Percentiles rank a stretch among this genome's conserved stretches.
Conservation (phyloP, 1,140 invertebrate genomes). For the Globodera rostochiensis region DNA sequence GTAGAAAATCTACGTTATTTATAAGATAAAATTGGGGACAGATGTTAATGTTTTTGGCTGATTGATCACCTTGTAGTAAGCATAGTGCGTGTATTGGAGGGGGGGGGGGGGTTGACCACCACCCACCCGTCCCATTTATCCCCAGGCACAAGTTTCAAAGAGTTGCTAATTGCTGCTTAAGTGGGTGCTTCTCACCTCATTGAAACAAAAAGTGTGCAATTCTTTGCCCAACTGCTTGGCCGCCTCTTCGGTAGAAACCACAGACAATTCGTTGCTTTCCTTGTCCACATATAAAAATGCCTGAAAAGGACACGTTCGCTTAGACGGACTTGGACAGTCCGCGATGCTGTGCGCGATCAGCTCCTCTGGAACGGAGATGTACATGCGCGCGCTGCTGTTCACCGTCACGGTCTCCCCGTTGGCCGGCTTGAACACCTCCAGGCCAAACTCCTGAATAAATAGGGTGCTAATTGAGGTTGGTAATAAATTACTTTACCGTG, state of each 20-base stretch:
- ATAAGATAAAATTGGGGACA: neutral
- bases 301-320: slow-evolving; percentile 52
- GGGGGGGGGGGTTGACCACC: too few species aligned
- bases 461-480: slow-evolving; percentile 11
- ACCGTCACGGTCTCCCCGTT: slow-evolving; percentile 59
- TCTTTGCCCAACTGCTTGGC: slow-evolving; percentile 38
- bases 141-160: neutral
- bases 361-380: slow-evolving; percentile 45
- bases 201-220: slow-evolving; percentile 51
- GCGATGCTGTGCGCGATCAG: slow-evolving; percentile 39
- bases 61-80: neutral
- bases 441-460: slow-evolving; percentile 50
- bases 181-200: slow-evolving; percentile 25
- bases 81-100: too few species aligned
- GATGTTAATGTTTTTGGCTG: too few species aligned
- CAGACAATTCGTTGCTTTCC: slow-evolving; percentile 40
- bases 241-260: slow-evolving; percentile 44
- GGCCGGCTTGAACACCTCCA: slow-evolving; percentile 61
- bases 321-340: slow-evolving; percentile 44
- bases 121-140: too few species aligned
- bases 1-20: neutral
- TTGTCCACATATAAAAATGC: slow-evolving; percentile 50
- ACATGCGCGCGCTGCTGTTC: slow-evolving; percentile 22
- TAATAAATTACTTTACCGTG: slow-evolving; percentile 26
- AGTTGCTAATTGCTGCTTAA: too few species aligned